Evolutionary conservation across 2,888 invertebrate species (phyloP).

Genomic region (Lamellibrachia columna): DNA sequence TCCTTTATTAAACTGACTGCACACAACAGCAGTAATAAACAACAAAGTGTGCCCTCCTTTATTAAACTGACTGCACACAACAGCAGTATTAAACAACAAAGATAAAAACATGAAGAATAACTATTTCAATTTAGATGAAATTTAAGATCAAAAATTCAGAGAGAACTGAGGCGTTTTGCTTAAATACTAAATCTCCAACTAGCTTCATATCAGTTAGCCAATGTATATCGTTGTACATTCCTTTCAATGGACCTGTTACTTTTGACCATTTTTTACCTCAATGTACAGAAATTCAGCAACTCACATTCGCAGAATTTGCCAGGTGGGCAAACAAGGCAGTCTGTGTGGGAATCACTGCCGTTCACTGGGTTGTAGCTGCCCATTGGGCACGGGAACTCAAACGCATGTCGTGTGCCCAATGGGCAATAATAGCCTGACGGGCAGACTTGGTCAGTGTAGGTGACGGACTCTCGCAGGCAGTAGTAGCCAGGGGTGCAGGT

Average conservation of each 20-base stretch:
- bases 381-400: conserved; percentile 54
- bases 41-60: too few relatives aligned
- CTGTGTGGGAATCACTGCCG: conserved; percentile 45
- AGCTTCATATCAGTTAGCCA: too few relatives aligned
- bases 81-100: too few relatives aligned
- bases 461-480: conserved; percentile 56
- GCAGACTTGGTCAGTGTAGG: conserved; percentile 52
- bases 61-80: too few relatives aligned
- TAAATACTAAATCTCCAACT: too few relatives aligned
- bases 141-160: too few relatives aligned
- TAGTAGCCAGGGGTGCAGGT: conserved; percentile 59
- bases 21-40: too few relatives aligned
- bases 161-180: too few relatives aligned
- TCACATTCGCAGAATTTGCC: conserved; percentile 60
- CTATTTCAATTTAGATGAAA: too few relatives aligned
- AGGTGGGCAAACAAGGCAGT: conserved; percentile 58
- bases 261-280: neutral
- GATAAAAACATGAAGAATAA: too few relatives aligned
- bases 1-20: too few relatives aligned
- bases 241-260: neutral
- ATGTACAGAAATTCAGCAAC: conserved; percentile 23
- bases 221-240: neutral
- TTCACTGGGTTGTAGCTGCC: conserved; percentile 59
- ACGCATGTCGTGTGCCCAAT: conserved; percentile 50
- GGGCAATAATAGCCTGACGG: conserved; percentile 61